Evolutionary conservation across 1,140 invertebrate species (phyloP).

Genomic region (Rhysida immarginata): DNA sequence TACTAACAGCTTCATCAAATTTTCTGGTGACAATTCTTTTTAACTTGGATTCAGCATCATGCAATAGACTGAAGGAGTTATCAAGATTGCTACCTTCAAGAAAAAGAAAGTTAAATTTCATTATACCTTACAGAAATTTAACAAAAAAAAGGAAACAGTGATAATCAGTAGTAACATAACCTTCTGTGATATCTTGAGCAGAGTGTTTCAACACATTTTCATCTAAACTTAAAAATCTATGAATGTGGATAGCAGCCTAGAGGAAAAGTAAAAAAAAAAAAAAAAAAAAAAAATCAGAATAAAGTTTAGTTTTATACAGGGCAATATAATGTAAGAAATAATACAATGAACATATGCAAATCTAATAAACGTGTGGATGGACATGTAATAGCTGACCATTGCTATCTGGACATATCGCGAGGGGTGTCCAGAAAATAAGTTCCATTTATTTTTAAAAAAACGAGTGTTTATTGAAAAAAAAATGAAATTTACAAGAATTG

Average conservation of each 20-base stretch:
- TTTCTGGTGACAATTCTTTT: conserved; percentile 55
- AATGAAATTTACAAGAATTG: too few relatives aligned
- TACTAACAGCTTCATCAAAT: conserved; percentile 82
- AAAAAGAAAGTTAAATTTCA: not conserved
- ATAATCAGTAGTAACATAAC: conserved; percentile 23
- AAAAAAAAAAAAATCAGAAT: not conserved
- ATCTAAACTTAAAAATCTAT: conserved; percentile 89
- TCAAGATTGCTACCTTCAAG: conserved; percentile 49
- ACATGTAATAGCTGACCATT: too few relatives aligned
- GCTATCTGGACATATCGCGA: too few relatives aligned
- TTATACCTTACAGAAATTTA: too few relatives aligned
- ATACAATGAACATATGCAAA: too few relatives aligned
- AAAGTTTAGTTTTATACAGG: not conserved
- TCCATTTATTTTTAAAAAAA: too few relatives aligned
- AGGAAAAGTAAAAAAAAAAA: conserved; percentile 3
- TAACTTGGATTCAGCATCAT: conserved; percentile 65
- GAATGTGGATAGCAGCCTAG: conserved; percentile 85
- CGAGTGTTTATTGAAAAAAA: too few relatives aligned
- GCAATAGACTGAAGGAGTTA: conserved; percentile 62
- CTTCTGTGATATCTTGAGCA: conserved; percentile 53
- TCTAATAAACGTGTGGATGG: too few relatives aligned
- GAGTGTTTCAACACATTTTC: conserved; percentile 65
- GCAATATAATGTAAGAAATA: too few relatives aligned
- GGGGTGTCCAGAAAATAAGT: too few relatives aligned
- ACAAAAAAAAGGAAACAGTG: not conserved